Evolutionary conservation across 2,113 vertebrate species (phyloP).

Genomic region (Misgurnus anguillicaudatus): DNA sequence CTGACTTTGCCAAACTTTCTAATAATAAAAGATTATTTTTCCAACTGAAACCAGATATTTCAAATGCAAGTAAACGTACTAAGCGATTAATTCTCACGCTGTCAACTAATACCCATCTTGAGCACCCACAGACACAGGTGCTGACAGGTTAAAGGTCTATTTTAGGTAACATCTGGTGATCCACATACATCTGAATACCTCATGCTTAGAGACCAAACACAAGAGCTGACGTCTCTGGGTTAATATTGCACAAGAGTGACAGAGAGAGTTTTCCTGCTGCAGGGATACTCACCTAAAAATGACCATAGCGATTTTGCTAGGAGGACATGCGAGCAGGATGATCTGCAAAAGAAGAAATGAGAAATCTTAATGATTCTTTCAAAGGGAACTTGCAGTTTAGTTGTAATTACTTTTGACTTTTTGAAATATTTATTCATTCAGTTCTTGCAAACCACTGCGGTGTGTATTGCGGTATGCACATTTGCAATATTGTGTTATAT

Average conservation of each 20-base stretch:
- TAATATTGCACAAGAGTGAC: slow-evolving; percentile 4
- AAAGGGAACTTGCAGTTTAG: neutral
- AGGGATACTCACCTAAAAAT: slow-evolving; percentile 86
- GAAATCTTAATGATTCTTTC: neutral
- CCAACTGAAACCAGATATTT: too few relatives aligned
- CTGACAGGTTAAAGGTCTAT: slow-evolving; percentile 40
- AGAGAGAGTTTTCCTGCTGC: neutral
- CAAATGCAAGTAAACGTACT: too few relatives aligned
- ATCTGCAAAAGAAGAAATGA: slow-evolving; percentile 80
- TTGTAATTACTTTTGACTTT: too few relatives aligned
- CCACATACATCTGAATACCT: neutral
- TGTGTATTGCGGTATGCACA: too few relatives aligned
- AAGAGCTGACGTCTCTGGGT: neutral
- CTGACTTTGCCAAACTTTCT: too few relatives aligned
- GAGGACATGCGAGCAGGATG: slow-evolving; percentile 94
- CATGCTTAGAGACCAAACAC: slow-evolving; percentile 2
- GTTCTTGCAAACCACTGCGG: too few relatives aligned
- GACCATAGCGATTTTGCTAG: slow-evolving; percentile 84
- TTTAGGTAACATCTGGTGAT: slow-evolving; percentile 18
- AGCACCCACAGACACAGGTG: neutral
- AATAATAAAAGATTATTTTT: too few relatives aligned
- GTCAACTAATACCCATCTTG: neutral
- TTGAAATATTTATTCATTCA: too few relatives aligned
- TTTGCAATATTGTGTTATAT: too few relatives aligned
- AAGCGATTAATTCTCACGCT: neutral